Percentiles rank a stretch among this genome's conserved stretches.
Conservation (phyloP, 2,113 vertebrate genomes). For the Nothocercus julius region DNA sequence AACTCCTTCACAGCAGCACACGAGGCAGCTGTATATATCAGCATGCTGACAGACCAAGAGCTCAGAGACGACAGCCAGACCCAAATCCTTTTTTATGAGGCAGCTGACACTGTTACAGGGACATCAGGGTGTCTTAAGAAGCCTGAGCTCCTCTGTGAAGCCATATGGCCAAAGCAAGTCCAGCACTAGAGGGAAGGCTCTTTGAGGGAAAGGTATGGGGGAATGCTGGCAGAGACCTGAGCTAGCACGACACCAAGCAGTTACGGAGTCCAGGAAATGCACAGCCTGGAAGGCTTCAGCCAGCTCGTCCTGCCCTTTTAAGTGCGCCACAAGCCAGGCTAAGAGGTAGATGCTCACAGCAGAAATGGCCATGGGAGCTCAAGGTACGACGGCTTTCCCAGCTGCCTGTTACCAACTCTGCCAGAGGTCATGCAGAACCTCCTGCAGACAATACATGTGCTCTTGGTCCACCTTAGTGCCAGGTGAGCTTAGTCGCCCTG, state of each 20-base stretch:
- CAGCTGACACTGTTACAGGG: neutral
- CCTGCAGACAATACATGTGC: neutral
- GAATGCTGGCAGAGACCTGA: neutral
- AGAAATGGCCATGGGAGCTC: neutral
- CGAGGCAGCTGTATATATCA: neutral
- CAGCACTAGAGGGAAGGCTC: neutral
- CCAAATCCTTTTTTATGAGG: neutral
- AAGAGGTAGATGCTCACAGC: neutral
- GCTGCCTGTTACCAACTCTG: neutral
- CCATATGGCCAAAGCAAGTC: neutral
- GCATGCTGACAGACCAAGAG: neutral
- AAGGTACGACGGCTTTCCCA: neutral
- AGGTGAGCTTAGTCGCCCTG: neutral
- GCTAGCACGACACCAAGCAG: neutral
- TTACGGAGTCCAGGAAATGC: rapidly evolving
- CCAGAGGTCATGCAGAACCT: neutral
- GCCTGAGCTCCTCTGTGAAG: neutral
- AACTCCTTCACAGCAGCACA: neutral
- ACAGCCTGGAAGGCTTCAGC: neutral
- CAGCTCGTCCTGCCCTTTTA: neutral
- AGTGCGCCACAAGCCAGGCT: neutral
- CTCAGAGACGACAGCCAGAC: neutral
- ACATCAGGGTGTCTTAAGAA: neutral
- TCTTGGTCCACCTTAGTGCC: neutral
- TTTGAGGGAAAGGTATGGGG: rapidly evolving